These are phyloP conservation scores for Cryptus armator DNA, from an alignment of 2,888 invertebrate genomes.

Conservation along the genomic window DNA sequence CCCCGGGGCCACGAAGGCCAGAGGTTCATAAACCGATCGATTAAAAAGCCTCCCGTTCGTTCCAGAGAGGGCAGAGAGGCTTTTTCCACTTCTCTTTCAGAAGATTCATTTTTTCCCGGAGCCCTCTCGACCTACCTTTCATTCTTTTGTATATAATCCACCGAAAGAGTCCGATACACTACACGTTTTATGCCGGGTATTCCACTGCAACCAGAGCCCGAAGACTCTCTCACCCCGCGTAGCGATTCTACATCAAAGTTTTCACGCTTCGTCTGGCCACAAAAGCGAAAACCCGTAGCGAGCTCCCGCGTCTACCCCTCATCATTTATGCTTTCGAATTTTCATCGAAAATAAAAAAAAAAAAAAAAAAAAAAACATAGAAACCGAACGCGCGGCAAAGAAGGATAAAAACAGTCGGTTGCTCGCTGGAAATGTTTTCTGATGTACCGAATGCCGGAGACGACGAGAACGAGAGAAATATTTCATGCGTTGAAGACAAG, in stretches of 20 bases:
- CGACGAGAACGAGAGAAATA: conserved; percentile 26
- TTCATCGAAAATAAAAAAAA: conserved; percentile 27
- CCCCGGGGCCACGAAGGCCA: not conserved
- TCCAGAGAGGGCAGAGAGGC: not conserved
- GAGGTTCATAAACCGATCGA: conserved; percentile 28
- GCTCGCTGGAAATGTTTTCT: not conserved
- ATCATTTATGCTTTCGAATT: conserved; percentile 51
- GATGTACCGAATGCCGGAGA: conserved; percentile 30
- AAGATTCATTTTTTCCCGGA: conserved; percentile 13
- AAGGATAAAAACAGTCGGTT: conserved; percentile 12
- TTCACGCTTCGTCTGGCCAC: conserved; percentile 54
- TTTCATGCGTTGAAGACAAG: conserved; percentile 35
- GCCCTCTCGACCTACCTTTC: conserved; percentile 9
- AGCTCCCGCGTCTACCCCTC: not conserved
- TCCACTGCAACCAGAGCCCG: conserved; percentile 7
- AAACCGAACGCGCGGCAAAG: conserved; percentile 41
- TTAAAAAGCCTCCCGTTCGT: not conserved
- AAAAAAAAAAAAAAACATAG: not conserved
- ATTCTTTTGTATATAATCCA: conserved; percentile 33
- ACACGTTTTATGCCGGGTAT: not conserved
- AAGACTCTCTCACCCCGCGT: not conserved
- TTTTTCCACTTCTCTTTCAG: conserved; percentile 2
- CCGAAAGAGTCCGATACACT: conserved; percentile 30
- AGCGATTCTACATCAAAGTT: conserved; percentile 19
- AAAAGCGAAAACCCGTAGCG: conserved; percentile 35